These are phyloP conservation scores for Palloptera scutellata DNA, from an alignment of 2,888 invertebrate species.

Conservation along the genomic window DNA sequence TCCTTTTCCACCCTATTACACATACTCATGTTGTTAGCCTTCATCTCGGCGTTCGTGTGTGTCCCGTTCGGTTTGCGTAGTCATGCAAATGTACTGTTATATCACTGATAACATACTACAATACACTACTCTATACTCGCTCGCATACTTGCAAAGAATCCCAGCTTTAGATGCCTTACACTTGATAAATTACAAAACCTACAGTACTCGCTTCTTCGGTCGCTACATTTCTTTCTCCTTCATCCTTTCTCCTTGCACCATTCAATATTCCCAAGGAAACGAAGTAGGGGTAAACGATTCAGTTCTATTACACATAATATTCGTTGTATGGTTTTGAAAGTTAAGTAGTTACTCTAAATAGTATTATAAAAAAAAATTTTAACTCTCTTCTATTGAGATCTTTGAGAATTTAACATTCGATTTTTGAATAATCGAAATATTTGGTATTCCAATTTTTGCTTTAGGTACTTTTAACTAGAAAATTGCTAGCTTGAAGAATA, in stretches of 20 bases:
- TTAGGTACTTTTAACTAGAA: no score
- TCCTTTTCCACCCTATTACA: neutral
- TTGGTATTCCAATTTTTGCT: no score
- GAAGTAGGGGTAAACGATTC: neutral
- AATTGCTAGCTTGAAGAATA: no score
- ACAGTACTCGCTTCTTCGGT: neutral
- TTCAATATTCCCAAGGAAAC: neutral
- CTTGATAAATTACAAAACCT: slow-evolving; percentile 39
- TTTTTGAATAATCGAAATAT: no score
- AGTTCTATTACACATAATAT: no score
- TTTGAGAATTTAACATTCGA: no score
- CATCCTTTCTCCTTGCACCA: neutral
- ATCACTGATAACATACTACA: slow-evolving; percentile 22
- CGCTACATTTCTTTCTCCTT: neutral
- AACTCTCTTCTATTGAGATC: no score
- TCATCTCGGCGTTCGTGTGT: slow-evolving; percentile 19
- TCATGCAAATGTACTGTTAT: slow-evolving; percentile 25
- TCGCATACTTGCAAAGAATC: slow-evolving; percentile 20
- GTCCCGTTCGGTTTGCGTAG: slow-evolving; percentile 18
- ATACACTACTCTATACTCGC: neutral
- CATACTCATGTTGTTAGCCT: slow-evolving; percentile 33
- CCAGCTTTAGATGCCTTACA: slow-evolving; percentile 34
- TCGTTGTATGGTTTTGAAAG: no score
- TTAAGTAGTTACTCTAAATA: no score
- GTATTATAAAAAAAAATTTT: no score